Evolutionary conservation across 2,888 invertebrate species (phyloP), one percentile per base, ranked within the genome.

Genomic region (Stegophylla sp.): DNA sequence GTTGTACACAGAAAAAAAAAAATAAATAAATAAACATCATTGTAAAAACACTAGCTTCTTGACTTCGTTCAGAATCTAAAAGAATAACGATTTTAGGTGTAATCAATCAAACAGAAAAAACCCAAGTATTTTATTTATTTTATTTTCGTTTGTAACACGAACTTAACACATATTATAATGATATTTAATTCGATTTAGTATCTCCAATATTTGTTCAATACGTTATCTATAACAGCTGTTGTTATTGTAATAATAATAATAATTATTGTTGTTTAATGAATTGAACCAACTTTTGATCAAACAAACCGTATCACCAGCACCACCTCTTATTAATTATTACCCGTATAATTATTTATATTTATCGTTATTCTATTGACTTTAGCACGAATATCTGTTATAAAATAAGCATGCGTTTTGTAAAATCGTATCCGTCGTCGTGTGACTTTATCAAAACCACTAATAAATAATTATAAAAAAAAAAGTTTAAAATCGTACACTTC

Each of bases 161-260:
- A 1, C 12, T 17, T 5, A 69, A 69, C 48, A 69, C 12, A 51
- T n/a, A 26, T 69, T 34, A 28, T 67, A 66, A 28, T n/a, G n/a
- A n/a, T n/a, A n/a, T 69, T 51, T 17, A 28, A 69, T n/a, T 28
- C 5, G 9, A 69, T 69, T 69, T 48, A 26, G 7, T 48, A 69
- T 69, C 48, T 69, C n/a, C 10, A 28, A 69, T 69, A 69, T 69
- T 69, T 48, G 45, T 69, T 69, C 48, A 69, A 45, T 45, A 48
- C 26, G 17, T 67, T 48, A 26, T 67, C 67, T 17, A 45, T 45
- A 3, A 34, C 7, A 48, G 43, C 17, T 61, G 26, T 34, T 15
- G 34, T 34, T 34, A n/a, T 53, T 20, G n/a, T 7, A 20, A 20
- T 53, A 43, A 9, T 10, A 43, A 9, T 43, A 20, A 53, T 51